Evolutionary conservation across 2,113 vertebrate genomes (phyloP).

Genomic region (Cynopterus brachyotis): DNA sequence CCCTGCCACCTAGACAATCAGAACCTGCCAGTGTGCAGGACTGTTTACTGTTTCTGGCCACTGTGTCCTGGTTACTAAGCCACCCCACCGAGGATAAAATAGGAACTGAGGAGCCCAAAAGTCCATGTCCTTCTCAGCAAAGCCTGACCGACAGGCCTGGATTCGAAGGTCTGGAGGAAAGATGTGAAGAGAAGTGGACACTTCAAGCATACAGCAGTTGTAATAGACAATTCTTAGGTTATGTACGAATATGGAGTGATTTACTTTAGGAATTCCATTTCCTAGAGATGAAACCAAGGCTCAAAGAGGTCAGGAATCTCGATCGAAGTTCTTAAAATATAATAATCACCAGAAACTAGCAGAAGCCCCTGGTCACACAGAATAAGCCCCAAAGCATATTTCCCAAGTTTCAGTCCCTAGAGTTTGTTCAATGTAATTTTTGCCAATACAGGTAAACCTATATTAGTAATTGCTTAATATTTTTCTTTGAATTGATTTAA

Average conservation of each 20-base stretch:
- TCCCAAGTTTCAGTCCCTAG: not conserved
- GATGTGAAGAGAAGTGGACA: not conserved
- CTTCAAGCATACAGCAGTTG: not conserved
- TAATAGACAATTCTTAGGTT: not conserved
- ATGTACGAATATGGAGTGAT: not conserved
- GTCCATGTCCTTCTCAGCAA: not conserved
- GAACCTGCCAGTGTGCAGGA: not conserved
- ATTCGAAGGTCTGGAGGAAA: not conserved
- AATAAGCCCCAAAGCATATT: not conserved
- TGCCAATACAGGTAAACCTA: not conserved
- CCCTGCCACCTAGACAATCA: not conserved
- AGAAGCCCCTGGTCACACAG: fast-evolving
- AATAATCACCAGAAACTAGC: not conserved
- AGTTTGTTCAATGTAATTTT: not conserved
- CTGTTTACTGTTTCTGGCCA: not conserved
- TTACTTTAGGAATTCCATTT: not conserved
- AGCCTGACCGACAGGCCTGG: not conserved
- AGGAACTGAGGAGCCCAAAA: not conserved
- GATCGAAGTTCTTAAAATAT: not conserved
- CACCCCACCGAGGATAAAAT: not conserved
- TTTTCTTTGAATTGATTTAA: not conserved
- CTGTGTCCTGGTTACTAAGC: constrained; percentile 34
- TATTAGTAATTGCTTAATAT: not conserved
- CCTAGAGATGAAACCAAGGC: not conserved
- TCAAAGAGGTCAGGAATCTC: not conserved